Conservation (phyloP, 2,888 invertebrate genomes). For the Leptopilina syphax region DNA sequence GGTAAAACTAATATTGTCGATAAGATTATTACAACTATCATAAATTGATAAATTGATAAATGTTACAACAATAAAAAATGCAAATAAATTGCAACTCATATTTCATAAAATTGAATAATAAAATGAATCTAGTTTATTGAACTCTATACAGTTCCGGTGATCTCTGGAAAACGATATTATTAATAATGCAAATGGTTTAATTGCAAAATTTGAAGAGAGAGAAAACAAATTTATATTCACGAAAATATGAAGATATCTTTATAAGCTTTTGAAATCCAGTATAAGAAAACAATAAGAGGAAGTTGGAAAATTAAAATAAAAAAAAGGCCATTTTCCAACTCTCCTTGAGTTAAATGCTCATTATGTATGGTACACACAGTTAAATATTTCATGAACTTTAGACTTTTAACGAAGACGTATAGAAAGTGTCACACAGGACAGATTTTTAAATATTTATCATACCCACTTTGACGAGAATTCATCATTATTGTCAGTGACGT, state of each 20-base stretch:
- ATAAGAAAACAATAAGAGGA: not conserved
- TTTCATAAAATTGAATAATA: too few species aligned
- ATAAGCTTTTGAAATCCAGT: not conserved
- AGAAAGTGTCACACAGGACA: conserved; percentile 13
- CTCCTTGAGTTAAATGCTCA: not conserved
- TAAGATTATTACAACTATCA: too few species aligned
- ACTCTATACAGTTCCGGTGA: conserved; percentile 1
- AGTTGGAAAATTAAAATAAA: not conserved
- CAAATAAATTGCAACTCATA: too few species aligned
- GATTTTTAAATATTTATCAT: conserved; percentile 60
- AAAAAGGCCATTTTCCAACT: not conserved
- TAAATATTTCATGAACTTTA: not conserved
- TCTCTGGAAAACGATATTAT: not conserved
- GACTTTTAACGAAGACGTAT: not conserved
- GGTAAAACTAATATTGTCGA: too few species aligned
- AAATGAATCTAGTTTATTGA: not conserved
- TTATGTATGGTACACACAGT: too few species aligned
- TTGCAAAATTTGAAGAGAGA: not conserved
- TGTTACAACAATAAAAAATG: not conserved
- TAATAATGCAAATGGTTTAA: not conserved
- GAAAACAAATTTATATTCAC: not conserved
- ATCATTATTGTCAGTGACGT: conserved; percentile 52
- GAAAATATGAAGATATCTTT: not conserved
- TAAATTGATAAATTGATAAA: not conserved
- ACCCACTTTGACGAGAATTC: conserved; percentile 48